Base-by-base conservation (phyloP, 2,113 vertebrate species). In the Grammomys dolichurus region DNA sequence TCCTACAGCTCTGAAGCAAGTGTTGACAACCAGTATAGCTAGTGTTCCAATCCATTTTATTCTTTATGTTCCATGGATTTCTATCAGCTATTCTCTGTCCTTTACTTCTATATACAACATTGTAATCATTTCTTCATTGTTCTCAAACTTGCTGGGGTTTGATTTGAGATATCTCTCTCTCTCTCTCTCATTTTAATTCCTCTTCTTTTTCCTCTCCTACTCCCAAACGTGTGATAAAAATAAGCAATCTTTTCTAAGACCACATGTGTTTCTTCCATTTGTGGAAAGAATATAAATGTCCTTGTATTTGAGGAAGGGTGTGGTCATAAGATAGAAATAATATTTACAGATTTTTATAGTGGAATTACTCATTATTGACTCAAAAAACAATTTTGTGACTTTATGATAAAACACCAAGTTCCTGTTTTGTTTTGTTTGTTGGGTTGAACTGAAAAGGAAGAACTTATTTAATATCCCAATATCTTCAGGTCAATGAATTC, bases 321-420 rank as follows among this genome's bases (percentile, higher is more conserved):
- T 69, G 36, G 24, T 87, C 46, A 43, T 73, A 14, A 81, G 43
- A 90, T 26, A 77, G 65, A 84, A 84, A 88, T 65, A 91, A 70
- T 65, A 87, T 51, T 90, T 86, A 63, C 56, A 89, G 36, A 70
- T 73, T 86, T 89, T 60, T 87, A 26, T 82, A n/a, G 20, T 82
- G 36, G 94, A 81, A 90, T 87, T 72, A 60, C 54, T 2, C 36
- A 43, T 63, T 78, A 84, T n/a, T 63, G 75, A 94, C 73, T 1
- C 70, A 43, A 72, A 90, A 28, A 54, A n/a, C 0, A 48, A 7
- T 70, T 89, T 72, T 87, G 40, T 86, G 77, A 46, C 5, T 90
- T 96, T 19, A 31, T 65, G 75, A 89, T 75, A 72, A 93, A 86
- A 73, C 14, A 84, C 12, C 70, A 75, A 69, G 5, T 85, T 89